These are phyloP conservation scores for Holothuria glaberrima DNA, from an alignment of 35 echinoderm and acorn worm genomes.

Conservation along the genomic window DNA sequence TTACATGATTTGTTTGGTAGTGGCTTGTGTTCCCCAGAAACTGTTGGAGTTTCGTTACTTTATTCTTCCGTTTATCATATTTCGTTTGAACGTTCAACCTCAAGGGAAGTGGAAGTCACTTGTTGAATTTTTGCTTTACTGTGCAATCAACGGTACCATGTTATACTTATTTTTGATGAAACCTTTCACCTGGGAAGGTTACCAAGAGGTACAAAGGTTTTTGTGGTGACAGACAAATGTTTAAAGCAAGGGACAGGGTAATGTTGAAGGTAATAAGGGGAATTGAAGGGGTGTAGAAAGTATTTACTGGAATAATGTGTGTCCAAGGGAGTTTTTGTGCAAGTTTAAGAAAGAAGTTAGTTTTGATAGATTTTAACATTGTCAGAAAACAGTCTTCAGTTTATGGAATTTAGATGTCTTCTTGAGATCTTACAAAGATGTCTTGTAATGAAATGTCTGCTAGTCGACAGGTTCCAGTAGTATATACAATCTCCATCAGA, in stretches of 20 bases:
- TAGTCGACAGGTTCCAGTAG: too few relatives aligned
- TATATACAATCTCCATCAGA: too few relatives aligned
- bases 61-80: constrained; percentile 91
- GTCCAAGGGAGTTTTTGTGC: background rate
- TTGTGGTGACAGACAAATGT: constrained; percentile 69
- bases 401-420: too few relatives aligned
- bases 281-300: background rate
- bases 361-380: too few relatives aligned
- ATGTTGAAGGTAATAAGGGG: background rate
- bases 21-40: constrained; percentile 84
- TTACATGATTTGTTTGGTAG: constrained; percentile 70
- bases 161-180: constrained; percentile 79
- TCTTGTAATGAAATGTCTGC: too few relatives aligned
- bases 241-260: background rate
- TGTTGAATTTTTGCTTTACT: constrained; percentile 73
- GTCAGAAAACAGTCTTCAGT: too few relatives aligned
- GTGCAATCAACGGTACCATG: constrained; percentile 72
- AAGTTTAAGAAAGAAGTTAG: background rate
- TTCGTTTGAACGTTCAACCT: constrained; percentile 66
- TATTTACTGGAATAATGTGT: background rate
- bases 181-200: constrained; percentile 84
- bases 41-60: constrained; percentile 95
- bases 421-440: too few relatives aligned
- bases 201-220: constrained; percentile 79
- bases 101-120: constrained; percentile 63